Base-by-base conservation (phyloP, 2,113 vertebrate species). In the Barnardius zonarius region DNA sequence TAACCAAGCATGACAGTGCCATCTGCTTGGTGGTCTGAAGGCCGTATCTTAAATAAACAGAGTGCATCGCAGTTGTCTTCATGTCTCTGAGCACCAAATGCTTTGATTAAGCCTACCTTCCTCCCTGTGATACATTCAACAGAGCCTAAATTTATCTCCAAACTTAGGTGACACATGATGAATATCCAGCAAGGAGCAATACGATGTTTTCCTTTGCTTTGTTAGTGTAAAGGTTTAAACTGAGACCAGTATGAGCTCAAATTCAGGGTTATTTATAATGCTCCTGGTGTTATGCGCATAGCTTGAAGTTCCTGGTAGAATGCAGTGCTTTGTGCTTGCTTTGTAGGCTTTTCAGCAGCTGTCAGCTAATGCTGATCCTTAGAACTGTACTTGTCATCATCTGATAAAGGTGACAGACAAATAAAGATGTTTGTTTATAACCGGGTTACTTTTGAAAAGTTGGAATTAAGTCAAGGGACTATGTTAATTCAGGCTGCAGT, bases 281-380 rank as follows among this genome's bases (percentile, higher is more conserved):
- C 30, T 78, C 13, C 17, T 3, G 33, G 33, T 30, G 69, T 39
- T 43, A 3, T 0, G 20, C 19, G 5, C 24, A 1, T 4, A 7
- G 62, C 28, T 76, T 5, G 63, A 30, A 57, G 54, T 23, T 20
- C 2, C 7, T 23, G 33, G 33, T 77, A 18, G 22, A 41, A 37
- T 30, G 3, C 24, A 11, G 35, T 4, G 55, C 64, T 51, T 77
- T 39, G 41, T n/a, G 77, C 49, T 57, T 7, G 61, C 59, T 39
- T 66, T 61, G 54, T 31, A n/a, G 41, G 62, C 44, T 54, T 28
- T 46, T 22, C 67, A 52, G 33, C 82, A 68, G 37, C 84, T 48
- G 59, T 73, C 73, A 67, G 1, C 30, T 33, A 5, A 18, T 17
- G 23, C 31, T 12, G 52, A 20, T 66, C 52, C 72, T 27, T 27